Evolutionary conservation across 2,888 invertebrate species (phyloP), one percentile per base, ranked within the genome.

Genomic region (Mactromeris polynyma): DNA sequence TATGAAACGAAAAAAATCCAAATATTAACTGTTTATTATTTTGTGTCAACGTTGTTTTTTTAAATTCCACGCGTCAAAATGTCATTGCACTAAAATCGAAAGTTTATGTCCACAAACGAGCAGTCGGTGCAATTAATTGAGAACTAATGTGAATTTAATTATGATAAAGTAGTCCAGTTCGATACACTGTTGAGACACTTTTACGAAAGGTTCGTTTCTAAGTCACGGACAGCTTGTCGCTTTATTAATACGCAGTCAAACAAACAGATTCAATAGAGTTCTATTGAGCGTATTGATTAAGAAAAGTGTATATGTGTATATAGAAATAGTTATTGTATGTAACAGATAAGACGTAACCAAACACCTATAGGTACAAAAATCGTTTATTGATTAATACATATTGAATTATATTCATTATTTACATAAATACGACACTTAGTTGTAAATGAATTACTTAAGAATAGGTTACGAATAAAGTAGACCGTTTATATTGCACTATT

Each of bases 341-440:
- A 73, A 4, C 73, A 36, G 73, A 73, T 73, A 73, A 33, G 2
- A 73, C 17, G 58, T 26, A 64, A 64, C 58, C 11, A 26, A 4
- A 26, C 17, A 36, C 17, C 17, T 1, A 33, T 26, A 33, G 33
- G 31, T 69, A 69, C 33, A 36, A 21, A 36, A 36, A 36, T 19
- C 36, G 14, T 73, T 17, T 73, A 73, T 73, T 73, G 73, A 73
- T 73, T 73, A 73, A 33, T 73, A 36, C 36, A 36, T 36, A 73
- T 73, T 33, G 73, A 73, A 73, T 73, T 73, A 73, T 73, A 73
- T 73, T 73, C 73, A 36, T 33, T 33, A 33, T 19, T 33, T 33
- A 73, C 33, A 36, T 33, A 36, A 17, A 19, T 73, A 73, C 0
- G 33, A 33, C 33, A 36, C 36, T 19, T 73, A 33, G 19, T 33